A percentile compares a stretch with the other conserved stretches of the same genome.
Conservation (phyloP, 2,888 invertebrate genomes). For the Diplazon laetatorius region DNA sequence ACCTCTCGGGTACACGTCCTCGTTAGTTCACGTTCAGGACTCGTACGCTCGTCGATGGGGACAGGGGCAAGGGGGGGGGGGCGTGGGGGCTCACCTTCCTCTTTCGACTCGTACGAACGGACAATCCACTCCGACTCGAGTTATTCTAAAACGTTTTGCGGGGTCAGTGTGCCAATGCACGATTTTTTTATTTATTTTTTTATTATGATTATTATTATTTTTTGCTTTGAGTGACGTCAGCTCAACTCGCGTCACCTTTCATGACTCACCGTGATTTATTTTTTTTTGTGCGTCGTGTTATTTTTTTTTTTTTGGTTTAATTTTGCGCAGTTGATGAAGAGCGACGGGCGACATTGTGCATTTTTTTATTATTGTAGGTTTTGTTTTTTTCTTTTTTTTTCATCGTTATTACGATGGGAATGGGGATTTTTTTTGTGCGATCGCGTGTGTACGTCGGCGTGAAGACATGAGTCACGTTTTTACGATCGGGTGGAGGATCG, state of each 20-base stretch:
- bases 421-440: background rate
- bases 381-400: no score
- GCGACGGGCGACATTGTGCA: background rate
- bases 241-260: no score
- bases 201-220: no score
- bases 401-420: background rate
- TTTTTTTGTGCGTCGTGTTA: no score
- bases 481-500: no score
- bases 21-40: conserved; percentile 44
- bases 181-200: conserved; percentile 54
- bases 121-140: conserved; percentile 70
- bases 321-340: no score
- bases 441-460: background rate
- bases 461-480: background rate
- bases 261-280: no score
- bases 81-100: no score
- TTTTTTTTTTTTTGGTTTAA: no score
- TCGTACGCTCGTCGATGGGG: background rate
- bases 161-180: conserved; percentile 62
- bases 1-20: conserved; percentile 45
- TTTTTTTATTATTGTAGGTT: no score
- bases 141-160: conserved; percentile 77
- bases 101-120: conserved; percentile 15
- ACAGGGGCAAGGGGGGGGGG: no score
- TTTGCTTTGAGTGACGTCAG: no score